Percentiles rank a stretch among this genome's conserved stretches.
These are phyloP conservation scores for Zaprionus ghesquierei DNA, from an alignment of 1,140 invertebrate genomes.

Conservation along the genomic window DNA sequence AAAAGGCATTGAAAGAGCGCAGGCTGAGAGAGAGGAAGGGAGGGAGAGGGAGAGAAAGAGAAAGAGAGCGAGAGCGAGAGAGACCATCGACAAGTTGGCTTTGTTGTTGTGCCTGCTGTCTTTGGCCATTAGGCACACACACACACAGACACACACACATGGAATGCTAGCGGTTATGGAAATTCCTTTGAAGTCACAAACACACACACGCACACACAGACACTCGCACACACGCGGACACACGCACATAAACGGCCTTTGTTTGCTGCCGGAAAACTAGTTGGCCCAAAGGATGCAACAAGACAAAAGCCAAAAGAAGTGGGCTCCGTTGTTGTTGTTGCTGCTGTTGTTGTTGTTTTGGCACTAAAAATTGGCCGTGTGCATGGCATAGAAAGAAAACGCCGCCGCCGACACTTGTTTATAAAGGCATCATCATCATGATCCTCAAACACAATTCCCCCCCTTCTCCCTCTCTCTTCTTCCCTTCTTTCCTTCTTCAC, in stretches of 20 bases:
- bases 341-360: slow-evolving; percentile 30
- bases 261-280: slow-evolving; percentile 49
- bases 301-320: slow-evolving; percentile 40
- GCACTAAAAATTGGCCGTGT: slow-evolving; percentile 67
- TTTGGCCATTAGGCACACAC: slow-evolving; percentile 57
- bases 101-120: slow-evolving; percentile 30
- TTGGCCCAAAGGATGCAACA: slow-evolving; percentile 40
- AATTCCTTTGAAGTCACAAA: slow-evolving; percentile 69
- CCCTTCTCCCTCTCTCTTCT: not conserved
- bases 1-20: slow-evolving; percentile 67
- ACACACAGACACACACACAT: slow-evolving; percentile 30
- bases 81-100: slow-evolving; percentile 32
- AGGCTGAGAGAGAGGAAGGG: not conserved
- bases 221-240: not conserved
- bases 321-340: slow-evolving; percentile 44
- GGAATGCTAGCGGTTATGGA: slow-evolving; percentile 80
- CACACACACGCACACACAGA: slow-evolving; percentile 14
- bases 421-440: slow-evolving; percentile 54
- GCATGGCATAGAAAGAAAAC: slow-evolving; percentile 38
- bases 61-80: slow-evolving; percentile 24
- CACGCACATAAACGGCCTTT: slow-evolving; percentile 31
- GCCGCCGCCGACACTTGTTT: slow-evolving; percentile 49
- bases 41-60: slow-evolving; percentile 22
- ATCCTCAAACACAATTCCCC: slow-evolving; percentile 22
- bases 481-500: slow-evolving; percentile 5